Conservation (phyloP, 2,113 vertebrate genomes). For the Tragelaphus scriptus region DNA sequence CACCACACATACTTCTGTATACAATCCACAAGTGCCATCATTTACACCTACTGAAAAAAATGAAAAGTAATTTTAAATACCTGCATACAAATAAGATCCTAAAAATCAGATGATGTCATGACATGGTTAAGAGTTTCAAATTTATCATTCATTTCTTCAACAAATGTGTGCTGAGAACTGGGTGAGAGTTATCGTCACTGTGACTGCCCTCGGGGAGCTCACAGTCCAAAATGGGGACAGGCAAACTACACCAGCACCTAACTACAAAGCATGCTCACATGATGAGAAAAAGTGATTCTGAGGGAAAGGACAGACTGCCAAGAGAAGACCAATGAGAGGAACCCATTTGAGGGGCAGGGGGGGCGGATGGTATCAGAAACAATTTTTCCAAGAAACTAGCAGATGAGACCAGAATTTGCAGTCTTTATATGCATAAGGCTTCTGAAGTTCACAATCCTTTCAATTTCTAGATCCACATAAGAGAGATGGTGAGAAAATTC, state of each 20-base stretch:
- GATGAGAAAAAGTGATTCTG: background rate
- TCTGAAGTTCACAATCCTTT: background rate
- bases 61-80: background rate
- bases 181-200: background rate
- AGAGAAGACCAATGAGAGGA: background rate
- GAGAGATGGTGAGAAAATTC: background rate
- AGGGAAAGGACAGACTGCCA: background rate
- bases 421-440: background rate
- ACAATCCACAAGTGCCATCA: background rate
- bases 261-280: background rate
- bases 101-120: background rate
- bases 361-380: background rate
- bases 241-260: no score
- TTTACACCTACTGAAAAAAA: background rate
- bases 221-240: background rate
- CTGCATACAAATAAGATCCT: background rate
- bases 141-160: background rate
- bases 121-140: background rate
- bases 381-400: background rate
- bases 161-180: background rate
- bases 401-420: background rate
- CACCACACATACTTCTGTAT: background rate
- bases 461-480: background rate
- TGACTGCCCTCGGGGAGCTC: background rate
- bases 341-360: background rate